Evolutionary conservation across 2,797 vertebrate genomes (phyloP), one percentile per base, ranked within the genome.

Genomic region (Eupleurogrammus muticus): DNA sequence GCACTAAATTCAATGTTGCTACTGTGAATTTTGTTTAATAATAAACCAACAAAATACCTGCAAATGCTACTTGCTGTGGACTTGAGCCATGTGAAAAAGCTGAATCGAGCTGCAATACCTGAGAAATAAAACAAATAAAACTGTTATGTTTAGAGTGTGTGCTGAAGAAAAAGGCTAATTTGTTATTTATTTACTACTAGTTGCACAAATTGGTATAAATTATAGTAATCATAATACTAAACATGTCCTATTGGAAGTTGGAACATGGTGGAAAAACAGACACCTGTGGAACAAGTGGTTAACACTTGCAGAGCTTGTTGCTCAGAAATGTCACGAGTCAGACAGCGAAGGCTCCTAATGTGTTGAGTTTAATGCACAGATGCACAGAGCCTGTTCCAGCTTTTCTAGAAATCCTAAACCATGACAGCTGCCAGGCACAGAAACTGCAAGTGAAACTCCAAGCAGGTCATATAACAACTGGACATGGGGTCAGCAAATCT

Each of bases 31-130:
- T 24, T 21, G 13, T n/a, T 66, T 8, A 9, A 55, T 21, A 13
- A 66, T 35, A 58, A 57, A 21, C 42, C 2, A 13, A 59, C 5
- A 70, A n/a, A 73, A 20, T 89, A 99, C 98, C 97, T 98, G 94
- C 80, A 92, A 38, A 90, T 84, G 57, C 90, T 93, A 52, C 79
- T 86, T 73, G 96, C 65, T 76, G 93, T 64, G 0, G 91, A 91
- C 83, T 91, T 96, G 68, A 98, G 89, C 97, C 97, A 99, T 13
- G 42, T 74, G 77, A 96, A 96, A 90, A 99, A 95, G 87, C 95
- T 97, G 93, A 98, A 99, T 82, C 90, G 95, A 14, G 94, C 94
- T 72, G 97, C 96, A 70, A 92, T 91, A 86, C 98, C 98, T 99
- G 87, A 67, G 16, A 77, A 80, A 69, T 35, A 82, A 91, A 93